Percentiles rank a stretch among this genome's conserved stretches.
Evolutionary conservation across 2,797 vertebrate genomes (phyloP).

Genomic region (Enteromius thamalakanensis): DNA sequence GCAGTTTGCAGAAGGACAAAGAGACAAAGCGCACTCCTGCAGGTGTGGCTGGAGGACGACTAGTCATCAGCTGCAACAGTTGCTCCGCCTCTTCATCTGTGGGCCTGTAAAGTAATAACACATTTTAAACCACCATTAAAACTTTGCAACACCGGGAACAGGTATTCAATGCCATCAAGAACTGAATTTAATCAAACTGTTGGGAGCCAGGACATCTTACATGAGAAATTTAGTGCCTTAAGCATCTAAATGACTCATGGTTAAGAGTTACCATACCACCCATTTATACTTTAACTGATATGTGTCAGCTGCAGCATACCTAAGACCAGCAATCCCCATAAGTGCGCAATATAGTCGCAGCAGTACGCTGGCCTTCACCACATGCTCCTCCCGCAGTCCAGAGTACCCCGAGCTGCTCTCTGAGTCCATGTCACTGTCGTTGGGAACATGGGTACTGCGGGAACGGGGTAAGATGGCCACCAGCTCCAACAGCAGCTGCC

Average conservation of each 20-base stretch:
- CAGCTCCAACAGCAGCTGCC: conserved; percentile 94
- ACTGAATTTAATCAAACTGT: not conserved
- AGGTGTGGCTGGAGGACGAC: conserved; percentile 93
- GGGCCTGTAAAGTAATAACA: conserved; percentile 75
- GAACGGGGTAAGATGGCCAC: conserved; percentile 94
- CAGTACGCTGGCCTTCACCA: conserved; percentile 96
- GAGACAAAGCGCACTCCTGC: conserved; percentile 97
- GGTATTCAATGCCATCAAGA: not conserved
- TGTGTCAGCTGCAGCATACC: conserved; percentile 73
- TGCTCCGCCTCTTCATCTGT: conserved; percentile 98
- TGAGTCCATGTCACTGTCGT: conserved; percentile 79
- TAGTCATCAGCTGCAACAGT: conserved; percentile 95
- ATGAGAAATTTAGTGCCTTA: not conserved
- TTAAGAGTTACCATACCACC: not conserved
- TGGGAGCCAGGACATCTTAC: not conserved
- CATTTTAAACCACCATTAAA: not conserved
- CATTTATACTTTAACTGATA: not conserved
- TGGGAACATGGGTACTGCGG: conserved; percentile 84
- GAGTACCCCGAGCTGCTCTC: conserved; percentile 85
- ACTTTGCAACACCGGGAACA: not conserved
- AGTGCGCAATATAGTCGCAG: conserved; percentile 94
- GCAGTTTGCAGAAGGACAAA: conserved; percentile 95
- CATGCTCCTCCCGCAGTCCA: conserved; percentile 92
- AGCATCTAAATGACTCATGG: not conserved
- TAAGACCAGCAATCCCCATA: conserved; percentile 98